phyloP scores from a whole-genome alignment of 2,797 vertebrate genomes.

The Enteromius anoplus region DNA sequence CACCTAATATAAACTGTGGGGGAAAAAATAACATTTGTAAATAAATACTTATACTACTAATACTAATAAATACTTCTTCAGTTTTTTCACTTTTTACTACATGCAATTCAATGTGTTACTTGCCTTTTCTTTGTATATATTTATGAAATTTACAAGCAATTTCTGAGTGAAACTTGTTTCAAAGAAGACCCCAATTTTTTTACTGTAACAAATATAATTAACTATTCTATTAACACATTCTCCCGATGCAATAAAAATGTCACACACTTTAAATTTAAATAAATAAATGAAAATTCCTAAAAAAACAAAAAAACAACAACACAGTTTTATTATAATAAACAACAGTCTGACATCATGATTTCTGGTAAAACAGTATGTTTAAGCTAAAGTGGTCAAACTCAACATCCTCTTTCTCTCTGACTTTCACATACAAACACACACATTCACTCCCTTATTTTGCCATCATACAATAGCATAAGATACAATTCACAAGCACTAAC shows the following conservation, averaged over 20 bases:
- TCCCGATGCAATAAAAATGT: background rate
- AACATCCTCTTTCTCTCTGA: background rate
- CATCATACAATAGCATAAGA: slow-evolving; percentile 4
- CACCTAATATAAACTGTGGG: too few relatives aligned
- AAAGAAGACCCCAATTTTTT: background rate
- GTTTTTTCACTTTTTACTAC: background rate
- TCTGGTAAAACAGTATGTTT: background rate
- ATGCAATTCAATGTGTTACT: background rate
- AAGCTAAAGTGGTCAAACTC: slow-evolving; percentile 15
- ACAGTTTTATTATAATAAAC: background rate
- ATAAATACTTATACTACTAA: background rate
- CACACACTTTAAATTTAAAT: background rate
- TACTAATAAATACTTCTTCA: background rate
- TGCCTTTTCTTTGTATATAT: background rate
- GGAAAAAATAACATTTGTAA: background rate
- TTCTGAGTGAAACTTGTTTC: background rate
- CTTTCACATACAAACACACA: background rate
- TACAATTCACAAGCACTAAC: background rate
- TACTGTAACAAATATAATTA: background rate
- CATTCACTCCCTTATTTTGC: background rate
- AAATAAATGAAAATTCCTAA: background rate
- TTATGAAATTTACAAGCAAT: background rate
- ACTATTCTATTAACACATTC: background rate
- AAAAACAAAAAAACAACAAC: too few relatives aligned
- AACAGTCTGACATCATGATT: background rate